Evolutionary conservation across 2,113 vertebrate genomes (phyloP).

Genomic region (Pitta sordida): DNA sequence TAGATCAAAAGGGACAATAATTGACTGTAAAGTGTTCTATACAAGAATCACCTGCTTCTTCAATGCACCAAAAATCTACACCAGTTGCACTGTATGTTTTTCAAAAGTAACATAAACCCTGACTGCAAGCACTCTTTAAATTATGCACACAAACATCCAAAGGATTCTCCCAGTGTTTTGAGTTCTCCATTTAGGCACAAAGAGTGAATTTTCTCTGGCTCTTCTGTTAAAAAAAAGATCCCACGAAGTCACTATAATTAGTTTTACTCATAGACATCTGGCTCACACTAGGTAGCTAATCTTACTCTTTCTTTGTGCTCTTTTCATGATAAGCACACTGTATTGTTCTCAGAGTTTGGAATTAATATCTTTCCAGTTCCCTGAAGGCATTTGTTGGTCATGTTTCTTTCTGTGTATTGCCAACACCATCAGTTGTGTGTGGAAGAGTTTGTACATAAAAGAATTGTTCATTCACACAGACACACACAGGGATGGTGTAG

Average conservation of each 20-base stretch:
- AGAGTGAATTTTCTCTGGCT: background rate
- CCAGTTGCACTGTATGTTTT: background rate
- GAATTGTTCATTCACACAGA: background rate
- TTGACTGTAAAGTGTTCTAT: background rate
- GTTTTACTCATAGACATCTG: background rate
- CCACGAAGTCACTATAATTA: background rate
- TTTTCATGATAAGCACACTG: background rate
- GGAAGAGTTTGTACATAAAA: background rate
- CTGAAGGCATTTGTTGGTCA: background rate
- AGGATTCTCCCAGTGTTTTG: background rate
- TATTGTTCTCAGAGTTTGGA: background rate
- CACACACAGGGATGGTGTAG: background rate
- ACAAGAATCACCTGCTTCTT: background rate
- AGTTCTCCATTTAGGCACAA: background rate
- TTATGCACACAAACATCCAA: background rate
- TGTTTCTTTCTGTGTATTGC: background rate
- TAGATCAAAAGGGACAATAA: background rate
- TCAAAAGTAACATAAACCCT: background rate
- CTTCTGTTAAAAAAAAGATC: too few relatives aligned
- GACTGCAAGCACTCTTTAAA: background rate
- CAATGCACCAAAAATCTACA: background rate
- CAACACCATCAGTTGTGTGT: background rate
- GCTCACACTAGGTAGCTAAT: background rate
- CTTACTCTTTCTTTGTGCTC: background rate
- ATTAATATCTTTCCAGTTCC: background rate